Evolutionary conservation across 2,113 vertebrate genomes (phyloP).

Genomic region (Antechinus flavipes): DNA sequence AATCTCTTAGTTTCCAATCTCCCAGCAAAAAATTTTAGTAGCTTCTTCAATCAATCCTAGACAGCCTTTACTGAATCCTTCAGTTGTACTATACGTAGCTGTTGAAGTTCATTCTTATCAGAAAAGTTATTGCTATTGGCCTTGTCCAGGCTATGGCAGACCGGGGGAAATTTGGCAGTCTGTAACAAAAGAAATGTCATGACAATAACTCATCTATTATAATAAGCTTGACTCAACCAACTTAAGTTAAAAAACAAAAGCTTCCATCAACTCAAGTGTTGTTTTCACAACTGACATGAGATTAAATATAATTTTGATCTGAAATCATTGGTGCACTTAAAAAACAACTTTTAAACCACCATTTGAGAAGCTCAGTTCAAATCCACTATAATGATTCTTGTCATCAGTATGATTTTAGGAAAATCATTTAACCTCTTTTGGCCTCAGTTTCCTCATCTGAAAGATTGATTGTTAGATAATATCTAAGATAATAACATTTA

Average conservation of each 20-base stretch:
- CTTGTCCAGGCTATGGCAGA: background rate
- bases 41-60: background rate
- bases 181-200: background rate
- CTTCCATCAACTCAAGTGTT: background rate
- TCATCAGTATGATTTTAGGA: background rate
- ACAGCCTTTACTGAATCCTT: background rate
- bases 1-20: background rate
- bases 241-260: slow-evolving; percentile 2
- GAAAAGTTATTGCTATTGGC: background rate
- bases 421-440: background rate
- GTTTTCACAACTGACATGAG: background rate
- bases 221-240: background rate
- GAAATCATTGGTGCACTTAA: background rate
- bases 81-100: background rate
- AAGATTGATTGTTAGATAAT: no score
- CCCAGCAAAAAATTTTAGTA: background rate
- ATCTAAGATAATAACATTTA: no score
- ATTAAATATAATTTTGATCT: background rate
- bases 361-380: background rate
- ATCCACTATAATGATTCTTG: background rate
- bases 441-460: no score
- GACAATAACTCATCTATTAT: background rate
- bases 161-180: background rate
- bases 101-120: background rate
- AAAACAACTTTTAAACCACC: background rate